Evolutionary conservation across 2,797 vertebrate genomes (phyloP), one percentile per base, ranked within the genome.

Genomic region (Lycodopsis pacificus): DNA sequence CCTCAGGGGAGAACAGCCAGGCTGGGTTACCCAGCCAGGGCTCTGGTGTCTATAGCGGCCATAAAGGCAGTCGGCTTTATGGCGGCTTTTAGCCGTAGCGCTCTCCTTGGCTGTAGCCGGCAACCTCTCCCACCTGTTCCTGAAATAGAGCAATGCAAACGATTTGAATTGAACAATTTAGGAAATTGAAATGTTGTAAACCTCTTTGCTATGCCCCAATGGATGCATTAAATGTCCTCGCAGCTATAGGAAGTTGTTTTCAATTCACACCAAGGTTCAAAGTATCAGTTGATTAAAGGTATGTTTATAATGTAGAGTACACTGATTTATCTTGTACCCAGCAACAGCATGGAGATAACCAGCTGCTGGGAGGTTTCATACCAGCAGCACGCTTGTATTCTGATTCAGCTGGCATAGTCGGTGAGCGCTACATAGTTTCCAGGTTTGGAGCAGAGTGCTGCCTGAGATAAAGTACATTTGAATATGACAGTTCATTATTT

Each of bases 41-140:
- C 94, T 96, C 94, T 92, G 72, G 90, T 95, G 89, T 94, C 94
- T 70, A 62, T 70, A 62, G 74, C 83, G 84, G 81, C 86, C 82
- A 85, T 81, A 71, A 80, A 92, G 86, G 69, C 71, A 54, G 7
- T 3, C 71, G 82, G 67, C 82, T 91, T 84, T 75, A 87, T 75
- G 82, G 81, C 72, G 74, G 84, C 81, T 80, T 56, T 77, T 64
- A 73, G 67, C 76, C 49, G 36, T 56, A 75, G 38, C 27, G 68
- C 67, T 73, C 76, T 65, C 58, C 62, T 75, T 57, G 65, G 83
- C 78, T 54, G 57, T 0, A 63, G 68, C 64, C 17, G 80, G 73
- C 71, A 71, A 46, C 68, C 36, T n/a, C 49, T 73, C 38, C 65
- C 82, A 80, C 73, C 73, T 73, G 79, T 30, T 81, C 76, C 79